Conservation (phyloP, 2,888 invertebrate species). For the Cataglyphis cursor region DNA sequence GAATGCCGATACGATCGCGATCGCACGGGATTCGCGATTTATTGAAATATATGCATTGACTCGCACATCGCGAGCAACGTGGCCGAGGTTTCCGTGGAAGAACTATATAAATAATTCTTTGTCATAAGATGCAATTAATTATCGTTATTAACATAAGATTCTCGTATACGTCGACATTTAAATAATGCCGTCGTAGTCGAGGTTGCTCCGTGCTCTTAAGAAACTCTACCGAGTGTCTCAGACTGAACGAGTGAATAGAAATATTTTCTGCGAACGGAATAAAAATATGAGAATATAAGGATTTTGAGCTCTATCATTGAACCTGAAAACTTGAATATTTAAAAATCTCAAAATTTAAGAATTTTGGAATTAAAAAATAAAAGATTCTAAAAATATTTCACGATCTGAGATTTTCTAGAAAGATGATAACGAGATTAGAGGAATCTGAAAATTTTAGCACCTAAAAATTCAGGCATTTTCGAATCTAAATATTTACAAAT, state of each 20-base stretch:
- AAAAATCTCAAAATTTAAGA: neutral
- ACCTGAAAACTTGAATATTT: neutral
- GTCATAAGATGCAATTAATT: conserved; percentile 47
- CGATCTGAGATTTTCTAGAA: neutral
- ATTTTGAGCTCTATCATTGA: neutral
- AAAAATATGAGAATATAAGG: neutral
- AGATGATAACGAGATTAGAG: neutral
- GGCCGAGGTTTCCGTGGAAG: conserved; percentile 8
- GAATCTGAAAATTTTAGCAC: too few species aligned
- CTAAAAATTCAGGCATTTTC: neutral
- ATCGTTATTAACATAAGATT: conserved; percentile 48
- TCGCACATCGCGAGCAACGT: neutral
- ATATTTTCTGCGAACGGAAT: conserved; percentile 14
- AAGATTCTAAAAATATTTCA: neutral
- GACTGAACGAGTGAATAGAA: neutral
- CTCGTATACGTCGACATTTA: conserved; percentile 25
- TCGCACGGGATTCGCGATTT: conserved; percentile 24
- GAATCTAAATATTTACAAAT: neutral
- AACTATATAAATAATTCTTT: conserved; percentile 33
- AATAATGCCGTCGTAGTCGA: conserved; percentile 22
- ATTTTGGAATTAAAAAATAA: neutral
- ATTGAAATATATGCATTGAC: conserved; percentile 34
- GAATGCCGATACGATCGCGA: conserved; percentile 18
- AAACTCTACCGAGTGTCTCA: neutral
- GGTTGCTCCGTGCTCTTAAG: neutral